Base-by-base conservation (phyloP, 92 coral and sea anemone species). In the Palythoa heliodiscus region DNA sequence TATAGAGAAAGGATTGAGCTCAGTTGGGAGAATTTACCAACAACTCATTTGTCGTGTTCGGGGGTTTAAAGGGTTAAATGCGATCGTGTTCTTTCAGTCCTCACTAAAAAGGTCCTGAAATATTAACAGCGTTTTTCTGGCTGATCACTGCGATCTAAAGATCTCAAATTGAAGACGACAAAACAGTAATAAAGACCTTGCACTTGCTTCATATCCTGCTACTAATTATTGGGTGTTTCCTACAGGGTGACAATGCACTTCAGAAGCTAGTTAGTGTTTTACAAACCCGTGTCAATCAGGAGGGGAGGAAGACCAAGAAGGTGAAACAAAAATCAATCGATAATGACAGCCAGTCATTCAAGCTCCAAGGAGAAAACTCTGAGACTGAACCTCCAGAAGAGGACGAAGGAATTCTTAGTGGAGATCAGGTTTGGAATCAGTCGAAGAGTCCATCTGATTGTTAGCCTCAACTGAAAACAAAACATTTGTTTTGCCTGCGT, bases 361-460 rank as follows among this genome's bases (percentile, higher is more conserved):
- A 7, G 1, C 52, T 8, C 7, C 50, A 57, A 55, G 52, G 47
- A 2, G 69, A 53, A 55, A 17, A 15, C 68, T 23, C 52, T 3
- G 48, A 35, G 67, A 19, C 20, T 29, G 82, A 76, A 1, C 3
- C 7, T 57, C 48, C 54, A 0, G 82, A 76, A 39, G 82, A 76
- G 35, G 82, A 76, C 67, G 82, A 76, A 24, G 82, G 70, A 20
- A 76, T 76, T 76, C 82, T 76, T 29, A 55, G 69, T 20, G 82
- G 69, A 7, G 82, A 76, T 55, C 82, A 76, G 82, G 82, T 76
- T 19, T 2, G 82, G 47, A 76, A 55, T 9, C n/a, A n/a, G n/a
- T 15, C 1, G 22, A 15, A 47, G 29, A 71, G 8, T 29, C n/a
- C 20, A 29, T 29, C 35, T 29, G 35, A 29, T 29, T 29, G 1